Percentiles rank a stretch among this genome's conserved stretches.
phyloP scores from a whole-genome alignment of 2,113 vertebrate genomes.

The Amphilophus citrinellus region DNA sequence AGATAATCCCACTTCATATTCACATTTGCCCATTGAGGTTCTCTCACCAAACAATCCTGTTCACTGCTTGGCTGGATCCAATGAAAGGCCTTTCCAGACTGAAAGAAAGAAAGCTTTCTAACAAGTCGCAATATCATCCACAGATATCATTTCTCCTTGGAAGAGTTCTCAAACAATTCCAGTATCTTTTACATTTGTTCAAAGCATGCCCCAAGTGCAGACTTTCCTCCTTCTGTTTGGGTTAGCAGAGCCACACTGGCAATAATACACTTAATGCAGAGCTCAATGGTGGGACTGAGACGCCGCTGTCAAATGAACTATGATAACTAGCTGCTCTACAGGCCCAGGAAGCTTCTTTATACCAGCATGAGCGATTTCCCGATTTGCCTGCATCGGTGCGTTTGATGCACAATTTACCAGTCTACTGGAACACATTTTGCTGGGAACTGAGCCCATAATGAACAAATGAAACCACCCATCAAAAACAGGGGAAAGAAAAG shows the following conservation, averaged over 20 bases:
- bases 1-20: constrained; percentile 50
- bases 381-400: constrained; percentile 47
- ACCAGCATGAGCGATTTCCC: constrained; percentile 59
- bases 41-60: constrained; percentile 36
- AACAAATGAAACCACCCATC: constrained; percentile 27
- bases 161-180: constrained; percentile 30
- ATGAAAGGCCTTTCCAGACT: constrained; percentile 13
- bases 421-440: constrained; percentile 49
- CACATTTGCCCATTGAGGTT: constrained; percentile 43
- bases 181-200: constrained; percentile 13
- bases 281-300: constrained; percentile 3
- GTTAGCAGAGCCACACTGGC: background rate
- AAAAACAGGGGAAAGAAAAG: background rate
- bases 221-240: constrained; percentile 5
- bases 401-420: constrained; percentile 61
- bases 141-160: background rate
- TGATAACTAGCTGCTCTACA: constrained; percentile 25
- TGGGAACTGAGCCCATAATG: constrained; percentile 21
- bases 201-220: constrained; percentile 13
- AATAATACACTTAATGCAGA: constrained; percentile 6
- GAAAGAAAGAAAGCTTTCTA: constrained; percentile 10
- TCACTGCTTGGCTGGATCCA: constrained; percentile 50
- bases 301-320: constrained; percentile 33
- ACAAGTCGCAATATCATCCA: constrained; percentile 34
- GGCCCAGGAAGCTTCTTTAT: constrained; percentile 27